phyloP scores from a whole-genome alignment of 1,140 invertebrate genomes.

The Drosophila biarmipes region DNA sequence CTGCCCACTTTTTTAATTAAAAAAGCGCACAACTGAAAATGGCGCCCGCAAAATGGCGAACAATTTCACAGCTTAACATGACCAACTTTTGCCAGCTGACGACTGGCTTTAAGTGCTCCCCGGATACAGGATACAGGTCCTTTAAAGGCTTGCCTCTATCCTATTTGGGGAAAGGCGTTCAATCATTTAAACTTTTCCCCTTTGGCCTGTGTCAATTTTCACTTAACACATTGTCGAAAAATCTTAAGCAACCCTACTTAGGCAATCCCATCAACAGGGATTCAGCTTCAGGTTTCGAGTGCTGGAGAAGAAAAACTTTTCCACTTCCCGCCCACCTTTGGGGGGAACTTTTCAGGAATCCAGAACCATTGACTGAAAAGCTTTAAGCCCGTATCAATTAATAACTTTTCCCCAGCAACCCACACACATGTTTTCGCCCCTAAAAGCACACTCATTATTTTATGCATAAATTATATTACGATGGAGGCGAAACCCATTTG shows the following conservation, averaged over 20 bases:
- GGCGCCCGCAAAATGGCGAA: constrained; percentile 45
- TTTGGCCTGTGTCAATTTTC: constrained; percentile 66
- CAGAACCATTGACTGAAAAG: constrained; percentile 26
- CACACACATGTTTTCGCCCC: constrained; percentile 29
- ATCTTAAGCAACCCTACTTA: constrained; percentile 61
- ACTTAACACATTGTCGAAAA: constrained; percentile 71
- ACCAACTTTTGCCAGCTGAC: constrained; percentile 24
- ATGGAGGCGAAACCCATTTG: constrained; percentile 47
- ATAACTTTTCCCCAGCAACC: constrained; percentile 37
- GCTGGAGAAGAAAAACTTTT: constrained; percentile 49
- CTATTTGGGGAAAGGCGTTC: constrained; percentile 45
- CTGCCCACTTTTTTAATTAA: constrained; percentile 75
- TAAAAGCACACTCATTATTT: constrained; percentile 65
- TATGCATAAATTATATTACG: constrained; percentile 59
- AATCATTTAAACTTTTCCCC: constrained; percentile 60
- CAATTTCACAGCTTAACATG: constrained; percentile 56
- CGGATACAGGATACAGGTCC: constrained; percentile 7
- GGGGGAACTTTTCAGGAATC: background rate
- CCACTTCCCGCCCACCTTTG: constrained; percentile 47
- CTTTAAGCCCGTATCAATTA: constrained; percentile 75
- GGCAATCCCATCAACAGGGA: constrained; percentile 22
- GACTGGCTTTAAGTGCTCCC: constrained; percentile 32
- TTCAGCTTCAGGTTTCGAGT: constrained; percentile 36
- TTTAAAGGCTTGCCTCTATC: constrained; percentile 3
- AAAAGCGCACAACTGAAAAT: constrained; percentile 34